Evolutionary conservation across 2,888 invertebrate species (phyloP), one percentile per base, ranked within the genome.

Genomic region (Mesorhabditis belari): DNA sequence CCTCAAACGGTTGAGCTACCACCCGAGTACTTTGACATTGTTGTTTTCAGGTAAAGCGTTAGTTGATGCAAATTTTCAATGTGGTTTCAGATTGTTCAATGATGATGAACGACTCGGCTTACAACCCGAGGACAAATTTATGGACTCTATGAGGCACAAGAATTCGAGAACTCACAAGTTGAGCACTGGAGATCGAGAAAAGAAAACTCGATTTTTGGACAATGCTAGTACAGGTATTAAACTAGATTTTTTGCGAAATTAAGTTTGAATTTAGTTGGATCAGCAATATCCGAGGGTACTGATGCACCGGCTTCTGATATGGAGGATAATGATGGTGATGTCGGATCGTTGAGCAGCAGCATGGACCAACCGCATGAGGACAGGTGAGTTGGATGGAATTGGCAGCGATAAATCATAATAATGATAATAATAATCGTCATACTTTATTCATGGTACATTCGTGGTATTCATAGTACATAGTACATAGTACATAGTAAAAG

Each of bases 121-220:
- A 19, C 75, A 81, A 25, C 75, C 80, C 5, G 73, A 81, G 52
- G 71, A 81, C 3, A 77, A 81, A 49, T 77, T 82, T 21, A 76
- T 81, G 69, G 73, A 71, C 35, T 65, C 81, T 67, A 80, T 82
- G 63, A 60, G 58, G 19, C 58, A 59, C 35, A 29, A 58, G 21
- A 58, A 64, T 4, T 56, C 62, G 17, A 62, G 66, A n/a, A 74
- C 64, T 53, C 52, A 59, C 24, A 64, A 65, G 21, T 60, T 56
- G 6, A 60, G 61, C 12, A 64, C 64, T 21, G 58, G 58, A 28
- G 44, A 35, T n/a, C 53, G 56, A 1, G 77, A 77, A 57, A 77
- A 77, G 66, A 66, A 70, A 26, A 68, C 78, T 6, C 57, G 78
- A 23, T 77, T 79, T 63, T 58, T 73, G 52, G 67, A 75, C 28